Evolutionary conservation across 2,888 invertebrate genomes (phyloP).

Genomic region (Lypha dubia): DNA sequence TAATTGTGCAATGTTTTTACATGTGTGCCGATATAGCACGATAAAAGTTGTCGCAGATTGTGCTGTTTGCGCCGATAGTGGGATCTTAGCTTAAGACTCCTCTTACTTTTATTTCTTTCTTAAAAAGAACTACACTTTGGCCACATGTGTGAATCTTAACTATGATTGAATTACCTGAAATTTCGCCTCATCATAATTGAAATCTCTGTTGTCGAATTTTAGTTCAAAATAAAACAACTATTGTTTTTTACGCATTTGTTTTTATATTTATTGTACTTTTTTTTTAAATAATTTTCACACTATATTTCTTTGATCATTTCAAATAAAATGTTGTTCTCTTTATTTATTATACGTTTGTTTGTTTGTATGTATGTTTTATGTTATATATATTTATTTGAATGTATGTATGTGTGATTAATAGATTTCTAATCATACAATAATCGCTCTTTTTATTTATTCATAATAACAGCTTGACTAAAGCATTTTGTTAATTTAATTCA

Average conservation of each 20-base stretch:
- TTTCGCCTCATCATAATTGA: too few relatives aligned
- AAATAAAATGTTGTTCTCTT: constrained; percentile 65
- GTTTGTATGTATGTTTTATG: constrained; percentile 33
- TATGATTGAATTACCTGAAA: too few relatives aligned
- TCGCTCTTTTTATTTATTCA: constrained; percentile 59
- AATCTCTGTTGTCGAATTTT: background rate
- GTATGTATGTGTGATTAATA: constrained; percentile 70
- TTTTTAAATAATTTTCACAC: constrained; percentile 69
- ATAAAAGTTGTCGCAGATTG: too few relatives aligned
- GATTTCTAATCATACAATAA: constrained; percentile 68
- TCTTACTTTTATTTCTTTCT: too few relatives aligned
- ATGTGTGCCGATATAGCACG: too few relatives aligned
- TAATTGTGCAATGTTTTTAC: too few relatives aligned
- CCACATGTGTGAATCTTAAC: too few relatives aligned
- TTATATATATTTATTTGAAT: constrained; percentile 57
- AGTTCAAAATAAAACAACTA: constrained; percentile 52
- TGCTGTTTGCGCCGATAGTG: too few relatives aligned
- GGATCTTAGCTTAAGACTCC: too few relatives aligned
- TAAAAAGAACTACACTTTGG: too few relatives aligned
- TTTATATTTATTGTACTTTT: constrained; percentile 72
- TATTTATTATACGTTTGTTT: background rate
- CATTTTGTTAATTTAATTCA: constrained; percentile 60
- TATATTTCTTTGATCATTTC: constrained; percentile 53
- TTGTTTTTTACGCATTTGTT: constrained; percentile 55
- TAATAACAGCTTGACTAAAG: constrained; percentile 70